phyloP scores from a whole-genome alignment of 2,113 vertebrate species.

The Cichladusa arquata region DNA sequence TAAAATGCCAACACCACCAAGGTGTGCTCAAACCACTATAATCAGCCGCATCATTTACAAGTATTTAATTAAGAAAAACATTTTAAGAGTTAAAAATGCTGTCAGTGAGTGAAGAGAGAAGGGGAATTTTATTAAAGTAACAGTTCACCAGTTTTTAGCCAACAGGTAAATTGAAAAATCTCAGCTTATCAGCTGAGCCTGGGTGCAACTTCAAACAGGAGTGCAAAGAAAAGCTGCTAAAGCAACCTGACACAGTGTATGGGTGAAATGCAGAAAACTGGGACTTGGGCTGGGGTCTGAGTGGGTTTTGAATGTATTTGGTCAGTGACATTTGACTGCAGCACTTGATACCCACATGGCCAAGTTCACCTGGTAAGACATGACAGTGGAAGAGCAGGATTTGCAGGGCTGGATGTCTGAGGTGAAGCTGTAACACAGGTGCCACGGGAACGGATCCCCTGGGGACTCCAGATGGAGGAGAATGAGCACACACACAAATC shows the following conservation, averaged over 20 bases:
- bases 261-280: rapidly evolving
- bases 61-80: not conserved
- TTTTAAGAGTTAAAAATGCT: not conserved
- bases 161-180: not conserved
- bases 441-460: not conserved
- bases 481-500: rapidly evolving
- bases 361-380: not conserved
- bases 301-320: not conserved
- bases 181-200: not conserved
- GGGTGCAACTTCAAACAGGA: not conserved
- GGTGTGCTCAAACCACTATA: rapidly evolving
- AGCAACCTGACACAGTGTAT: not conserved
- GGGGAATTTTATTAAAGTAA: not conserved
- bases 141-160: not conserved
- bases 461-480: not conserved
- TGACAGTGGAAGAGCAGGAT: not conserved
- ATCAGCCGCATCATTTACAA: not conserved
- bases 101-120: not conserved
- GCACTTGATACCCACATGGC: not conserved
- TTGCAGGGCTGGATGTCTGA: not conserved
- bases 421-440: rapidly evolving
- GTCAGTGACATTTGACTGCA: not conserved
- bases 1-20: not conserved
- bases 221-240: not conserved
- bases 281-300: not conserved